Conservation (phyloP, 2,113 vertebrate genomes). For the Cochlearius cochlearius region DNA sequence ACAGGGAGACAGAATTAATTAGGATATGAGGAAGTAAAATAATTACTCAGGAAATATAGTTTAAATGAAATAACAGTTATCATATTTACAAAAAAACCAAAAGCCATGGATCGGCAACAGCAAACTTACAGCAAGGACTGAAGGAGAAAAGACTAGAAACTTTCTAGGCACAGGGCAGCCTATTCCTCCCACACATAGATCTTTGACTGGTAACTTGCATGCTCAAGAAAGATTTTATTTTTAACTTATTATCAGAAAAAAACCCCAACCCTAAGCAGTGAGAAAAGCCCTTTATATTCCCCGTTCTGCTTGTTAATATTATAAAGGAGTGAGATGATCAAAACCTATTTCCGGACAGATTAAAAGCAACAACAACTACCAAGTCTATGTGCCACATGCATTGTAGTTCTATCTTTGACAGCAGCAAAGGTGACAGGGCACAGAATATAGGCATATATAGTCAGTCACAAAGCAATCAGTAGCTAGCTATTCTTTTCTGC, state of each 20-base stretch:
- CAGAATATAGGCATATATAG: accelerated
- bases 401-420: not conserved
- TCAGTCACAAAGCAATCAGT: not conserved
- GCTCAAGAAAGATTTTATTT: not conserved
- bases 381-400: not conserved
- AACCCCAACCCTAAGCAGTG: accelerated
- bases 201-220: not conserved
- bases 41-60: not conserved
- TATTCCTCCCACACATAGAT: not conserved
- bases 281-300: not conserved
- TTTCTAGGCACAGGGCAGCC: not conserved
- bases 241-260: not conserved
- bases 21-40: not conserved
- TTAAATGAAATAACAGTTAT: not conserved
- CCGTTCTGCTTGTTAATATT: not conserved
- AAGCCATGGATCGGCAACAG: not conserved
- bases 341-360: not conserved
- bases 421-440: not conserved
- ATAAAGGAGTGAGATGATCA: not conserved
- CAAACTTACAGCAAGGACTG: not conserved
- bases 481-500: not conserved
- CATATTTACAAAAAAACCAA: not conserved
- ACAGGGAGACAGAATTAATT: not conserved
- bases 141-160: not conserved
- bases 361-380: not conserved